Evolutionary conservation across 2,888 invertebrate species (phyloP).

Genomic region (Bhutanitis thaidina): DNA sequence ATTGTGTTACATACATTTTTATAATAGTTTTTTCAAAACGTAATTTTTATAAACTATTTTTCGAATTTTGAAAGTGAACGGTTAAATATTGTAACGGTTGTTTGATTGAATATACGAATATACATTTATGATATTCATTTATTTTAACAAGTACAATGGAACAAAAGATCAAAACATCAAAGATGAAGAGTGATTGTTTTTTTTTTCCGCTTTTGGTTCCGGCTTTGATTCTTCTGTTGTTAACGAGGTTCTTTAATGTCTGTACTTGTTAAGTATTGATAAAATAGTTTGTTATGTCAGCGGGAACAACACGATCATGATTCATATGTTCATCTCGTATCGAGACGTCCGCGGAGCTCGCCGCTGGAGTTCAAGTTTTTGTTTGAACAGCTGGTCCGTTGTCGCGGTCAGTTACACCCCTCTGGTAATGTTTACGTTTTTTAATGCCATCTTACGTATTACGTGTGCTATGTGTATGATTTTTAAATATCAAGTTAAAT

Average conservation of each 20-base stretch:
- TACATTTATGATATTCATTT: too few species aligned
- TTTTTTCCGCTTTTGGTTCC: background rate
- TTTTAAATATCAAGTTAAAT: too few species aligned
- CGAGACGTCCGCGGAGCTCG: background rate
- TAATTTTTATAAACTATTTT: too few species aligned
- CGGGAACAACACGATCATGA: background rate
- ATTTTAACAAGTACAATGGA: conserved; percentile 33
- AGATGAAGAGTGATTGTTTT: background rate
- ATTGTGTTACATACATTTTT: too few species aligned
- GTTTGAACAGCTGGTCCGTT: conserved; percentile 12
- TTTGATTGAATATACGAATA: too few species aligned
- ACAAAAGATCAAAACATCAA: conserved; percentile 34
- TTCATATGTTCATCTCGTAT: background rate
- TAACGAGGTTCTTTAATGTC: background rate
- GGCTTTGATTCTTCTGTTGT: background rate
- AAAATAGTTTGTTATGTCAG: background rate
- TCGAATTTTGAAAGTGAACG: too few species aligned
- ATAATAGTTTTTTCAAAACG: too few species aligned
- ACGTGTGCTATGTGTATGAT: too few species aligned
- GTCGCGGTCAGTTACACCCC: conserved; percentile 1
- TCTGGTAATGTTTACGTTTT: background rate
- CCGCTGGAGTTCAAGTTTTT: background rate
- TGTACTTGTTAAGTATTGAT: background rate
- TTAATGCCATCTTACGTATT: background rate
- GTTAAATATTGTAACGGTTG: too few species aligned